These are phyloP conservation scores for Sinocyclocheilus anophthalmus DNA, from an alignment of 2,113 vertebrate species.

Conservation along the genomic window DNA sequence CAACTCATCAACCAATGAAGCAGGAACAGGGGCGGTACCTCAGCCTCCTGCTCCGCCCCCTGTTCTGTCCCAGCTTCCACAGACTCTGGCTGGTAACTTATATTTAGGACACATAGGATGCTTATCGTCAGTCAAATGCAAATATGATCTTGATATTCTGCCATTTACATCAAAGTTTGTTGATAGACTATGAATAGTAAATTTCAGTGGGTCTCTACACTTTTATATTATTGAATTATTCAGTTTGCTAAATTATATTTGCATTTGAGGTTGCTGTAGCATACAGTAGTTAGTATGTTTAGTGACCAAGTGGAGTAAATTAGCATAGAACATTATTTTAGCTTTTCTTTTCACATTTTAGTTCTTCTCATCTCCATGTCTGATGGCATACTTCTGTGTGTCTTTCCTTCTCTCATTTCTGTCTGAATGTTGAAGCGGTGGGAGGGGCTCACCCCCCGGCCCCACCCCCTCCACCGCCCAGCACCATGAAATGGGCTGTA, in stretches of 20 bases:
- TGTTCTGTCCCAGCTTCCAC: background rate
- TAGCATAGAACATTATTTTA: background rate
- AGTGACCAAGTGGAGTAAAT: background rate
- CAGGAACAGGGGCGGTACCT: constrained; percentile 1
- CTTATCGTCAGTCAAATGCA: background rate
- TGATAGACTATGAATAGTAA: background rate
- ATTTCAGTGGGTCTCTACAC: no score
- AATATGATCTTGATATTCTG: background rate
- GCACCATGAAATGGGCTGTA: constrained; percentile 39
- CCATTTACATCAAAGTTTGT: background rate
- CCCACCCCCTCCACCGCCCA: background rate
- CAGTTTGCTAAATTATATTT: background rate
- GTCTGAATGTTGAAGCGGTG: background rate
- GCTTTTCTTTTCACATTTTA: background rate
- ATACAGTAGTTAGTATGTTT: no score
- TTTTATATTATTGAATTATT: no score
- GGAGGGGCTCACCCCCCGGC: background rate
- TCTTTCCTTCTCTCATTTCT: constrained; percentile 45
- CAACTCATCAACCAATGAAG: constrained; percentile 5
- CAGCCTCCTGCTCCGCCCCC: constrained; percentile 7
- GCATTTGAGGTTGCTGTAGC: background rate
- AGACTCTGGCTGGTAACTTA: background rate
- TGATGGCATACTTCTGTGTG: constrained; percentile 27
- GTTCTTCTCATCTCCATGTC: background rate
- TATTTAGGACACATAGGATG: background rate